These are phyloP conservation scores for Zapornia atra DNA, from an alignment of 2,113 vertebrate genomes.

Conservation along the genomic window DNA sequence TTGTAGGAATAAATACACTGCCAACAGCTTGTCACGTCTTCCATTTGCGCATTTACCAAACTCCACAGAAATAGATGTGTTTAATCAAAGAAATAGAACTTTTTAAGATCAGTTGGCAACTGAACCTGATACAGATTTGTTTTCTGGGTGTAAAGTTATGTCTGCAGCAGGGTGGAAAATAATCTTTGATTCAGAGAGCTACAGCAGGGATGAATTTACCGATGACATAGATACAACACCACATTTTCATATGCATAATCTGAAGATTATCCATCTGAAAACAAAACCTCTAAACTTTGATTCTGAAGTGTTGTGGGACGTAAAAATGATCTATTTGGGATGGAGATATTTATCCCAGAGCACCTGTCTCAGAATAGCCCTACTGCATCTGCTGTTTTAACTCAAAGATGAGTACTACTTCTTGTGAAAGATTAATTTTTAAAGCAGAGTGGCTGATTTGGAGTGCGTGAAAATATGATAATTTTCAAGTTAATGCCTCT, in stretches of 20 bases:
- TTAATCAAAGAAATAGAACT: constrained; percentile 55
- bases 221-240: not conserved
- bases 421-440: not conserved
- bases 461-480: not conserved
- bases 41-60: constrained; percentile 33
- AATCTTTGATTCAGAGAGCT: not conserved
- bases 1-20: constrained; percentile 47
- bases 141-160: constrained; percentile 20
- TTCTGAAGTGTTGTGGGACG: not conserved
- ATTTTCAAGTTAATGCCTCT: not conserved
- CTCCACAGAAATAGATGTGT: constrained; percentile 46
- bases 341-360: not conserved
- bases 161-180: not conserved
- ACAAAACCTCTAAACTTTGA: not conserved
- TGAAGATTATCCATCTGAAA: not conserved
- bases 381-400: not conserved
- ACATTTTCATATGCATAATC: not conserved
- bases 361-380: not conserved
- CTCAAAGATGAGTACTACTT: not conserved
- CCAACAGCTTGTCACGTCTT: constrained; percentile 54
- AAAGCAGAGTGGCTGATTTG: not conserved
- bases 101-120: constrained; percentile 37
- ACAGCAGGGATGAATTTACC: not conserved
- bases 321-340: not conserved
- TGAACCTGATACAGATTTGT: constrained; percentile 28